A percentile compares a stretch with the other conserved stretches of the same genome.
Evolutionary conservation across 1,140 invertebrate species (phyloP).

Genomic region (Apis florea): DNA sequence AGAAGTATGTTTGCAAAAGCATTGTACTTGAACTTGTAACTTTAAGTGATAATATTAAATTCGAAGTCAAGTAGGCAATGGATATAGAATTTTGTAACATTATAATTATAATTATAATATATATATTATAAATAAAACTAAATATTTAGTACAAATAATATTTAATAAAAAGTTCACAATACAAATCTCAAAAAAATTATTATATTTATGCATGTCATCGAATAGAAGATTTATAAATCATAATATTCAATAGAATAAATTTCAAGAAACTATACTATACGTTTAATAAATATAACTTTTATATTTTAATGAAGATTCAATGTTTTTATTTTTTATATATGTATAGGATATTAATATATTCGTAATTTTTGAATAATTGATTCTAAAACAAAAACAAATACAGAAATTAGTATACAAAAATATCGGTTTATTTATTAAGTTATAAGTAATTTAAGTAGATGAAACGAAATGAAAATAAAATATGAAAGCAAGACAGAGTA

Average conservation of each 20-base stretch:
- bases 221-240: neutral
- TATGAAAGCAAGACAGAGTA: no score
- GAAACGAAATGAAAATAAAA: no score
- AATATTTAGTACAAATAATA: neutral
- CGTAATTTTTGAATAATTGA: no score
- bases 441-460: no score
- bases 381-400: no score
- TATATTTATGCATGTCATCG: neutral
- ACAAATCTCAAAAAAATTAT: neutral
- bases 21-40: conserved; percentile 17
- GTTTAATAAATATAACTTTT: conserved; percentile 9
- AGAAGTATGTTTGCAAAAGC: neutral
- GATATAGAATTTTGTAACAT: conserved; percentile 13
- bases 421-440: no score
- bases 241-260: neutral
- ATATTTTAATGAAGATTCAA: conserved; percentile 16
- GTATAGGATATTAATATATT: neutral
- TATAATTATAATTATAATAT: conserved; percentile 10
- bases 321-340: conserved; percentile 30
- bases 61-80: conserved; percentile 34
- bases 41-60: neutral
- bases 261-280: neutral
- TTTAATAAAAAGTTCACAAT: neutral
- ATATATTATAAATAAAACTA: no score
- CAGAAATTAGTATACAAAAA: no score